A percentile compares a stretch with the other conserved stretches of the same genome.
Evolutionary conservation across 2,797 vertebrate genomes (phyloP).

Genomic region (Lagocephalus sceleratus): DNA sequence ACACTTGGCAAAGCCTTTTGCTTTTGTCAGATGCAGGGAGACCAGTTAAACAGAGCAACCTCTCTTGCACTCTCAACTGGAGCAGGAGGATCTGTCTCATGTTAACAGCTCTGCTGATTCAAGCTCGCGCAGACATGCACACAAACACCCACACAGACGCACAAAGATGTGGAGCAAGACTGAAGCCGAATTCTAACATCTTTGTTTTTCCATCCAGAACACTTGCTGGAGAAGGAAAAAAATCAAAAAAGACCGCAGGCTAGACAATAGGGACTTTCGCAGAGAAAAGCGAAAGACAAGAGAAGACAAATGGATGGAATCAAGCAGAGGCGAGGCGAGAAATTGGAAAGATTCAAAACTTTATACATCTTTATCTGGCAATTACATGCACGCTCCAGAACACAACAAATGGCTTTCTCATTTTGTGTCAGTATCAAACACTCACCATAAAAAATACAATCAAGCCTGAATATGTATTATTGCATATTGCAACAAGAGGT

Average conservation of each 20-base stretch:
- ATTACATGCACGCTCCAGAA: neutral
- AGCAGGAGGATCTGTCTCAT: constrained; percentile 65
- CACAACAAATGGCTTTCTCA: neutral
- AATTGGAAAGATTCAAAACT: no score
- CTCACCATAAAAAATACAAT: no score
- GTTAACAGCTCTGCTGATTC: constrained; percentile 50
- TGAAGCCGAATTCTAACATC: constrained; percentile 40
- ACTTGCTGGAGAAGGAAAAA: constrained; percentile 27
- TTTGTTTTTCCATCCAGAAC: constrained; percentile 53
- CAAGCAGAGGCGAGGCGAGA: neutral
- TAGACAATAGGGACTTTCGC: constrained; percentile 11
- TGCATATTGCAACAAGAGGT: no score
- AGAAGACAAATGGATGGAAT: constrained; percentile 5
- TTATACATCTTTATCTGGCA: no score
- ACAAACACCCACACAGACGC: constrained; percentile 1
- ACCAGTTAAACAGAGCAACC: constrained; percentile 43
- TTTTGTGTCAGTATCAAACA: no score
- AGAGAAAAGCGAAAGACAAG: constrained; percentile 8
- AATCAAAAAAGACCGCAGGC: constrained; percentile 32
- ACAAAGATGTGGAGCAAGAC: constrained; percentile 13
- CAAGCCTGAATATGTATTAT: no score
- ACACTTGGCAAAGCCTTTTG: constrained; percentile 30
- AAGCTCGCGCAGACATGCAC: neutral
- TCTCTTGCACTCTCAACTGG: constrained; percentile 44
- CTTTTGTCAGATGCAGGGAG: constrained; percentile 18